These are phyloP conservation scores for Ceratina japonica DNA, from an alignment of 1,140 invertebrate genomes.

Conservation along the genomic window DNA sequence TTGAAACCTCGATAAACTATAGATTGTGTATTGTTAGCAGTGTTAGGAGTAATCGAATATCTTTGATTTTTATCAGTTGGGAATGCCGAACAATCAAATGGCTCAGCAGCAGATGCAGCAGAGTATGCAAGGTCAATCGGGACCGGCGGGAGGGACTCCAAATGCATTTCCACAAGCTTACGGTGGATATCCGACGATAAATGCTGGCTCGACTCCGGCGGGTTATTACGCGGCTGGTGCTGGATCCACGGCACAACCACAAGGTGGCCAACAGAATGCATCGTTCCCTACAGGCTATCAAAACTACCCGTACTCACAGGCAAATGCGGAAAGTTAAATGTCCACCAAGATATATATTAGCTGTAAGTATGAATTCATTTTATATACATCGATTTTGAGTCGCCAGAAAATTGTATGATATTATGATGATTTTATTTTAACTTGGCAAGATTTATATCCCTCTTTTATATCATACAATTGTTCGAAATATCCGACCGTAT, in stretches of 20 bases:
- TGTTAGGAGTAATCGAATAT: background rate
- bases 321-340: constrained; percentile 76
- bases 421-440: background rate
- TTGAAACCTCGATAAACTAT: background rate
- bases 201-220: constrained; percentile 68
- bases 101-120: constrained; percentile 74
- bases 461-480: constrained; percentile 49
- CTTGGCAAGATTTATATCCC: background rate
- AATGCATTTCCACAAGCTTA: constrained; percentile 76
- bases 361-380: constrained; percentile 64
- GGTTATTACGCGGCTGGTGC: constrained; percentile 74
- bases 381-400: background rate
- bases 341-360: constrained; percentile 51
- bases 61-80: constrained; percentile 59
- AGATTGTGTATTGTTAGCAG: too few relatives aligned
- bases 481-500: constrained; percentile 21
- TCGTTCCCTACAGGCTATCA: constrained; percentile 76
- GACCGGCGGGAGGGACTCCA: constrained; percentile 66
- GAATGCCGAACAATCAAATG: constrained; percentile 74
- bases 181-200: constrained; percentile 76
- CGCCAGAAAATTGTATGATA: constrained; percentile 56
- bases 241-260: constrained; percentile 68
- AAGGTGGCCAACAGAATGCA: constrained; percentile 75
- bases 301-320: constrained; percentile 77
- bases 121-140: constrained; percentile 69